These are phyloP conservation scores for Lutjanus argentimaculatus DNA, from an alignment of 2,797 vertebrate genomes.

Conservation along the genomic window DNA sequence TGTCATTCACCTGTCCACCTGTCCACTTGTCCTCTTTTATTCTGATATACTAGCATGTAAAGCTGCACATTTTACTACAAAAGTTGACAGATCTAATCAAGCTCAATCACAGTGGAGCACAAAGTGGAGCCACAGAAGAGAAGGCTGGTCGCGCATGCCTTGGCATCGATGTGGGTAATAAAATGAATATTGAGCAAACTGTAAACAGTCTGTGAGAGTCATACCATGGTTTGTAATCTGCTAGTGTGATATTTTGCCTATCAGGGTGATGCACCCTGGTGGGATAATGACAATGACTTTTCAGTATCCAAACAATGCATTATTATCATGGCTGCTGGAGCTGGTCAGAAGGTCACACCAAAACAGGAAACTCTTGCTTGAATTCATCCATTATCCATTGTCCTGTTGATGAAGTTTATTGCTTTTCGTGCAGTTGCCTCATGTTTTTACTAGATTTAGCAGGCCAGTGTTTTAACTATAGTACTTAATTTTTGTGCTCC, in stretches of 20 bases:
- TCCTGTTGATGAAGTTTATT: not conserved
- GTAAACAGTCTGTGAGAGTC: not conserved
- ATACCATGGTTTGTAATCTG: not conserved
- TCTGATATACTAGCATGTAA: not conserved
- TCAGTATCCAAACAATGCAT: not conserved
- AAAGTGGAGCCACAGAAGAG: not conserved
- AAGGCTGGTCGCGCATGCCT: not conserved
- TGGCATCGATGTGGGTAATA: not conserved
- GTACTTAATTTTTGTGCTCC: not conserved
- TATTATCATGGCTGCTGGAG: not conserved
- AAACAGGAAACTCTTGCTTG: not conserved
- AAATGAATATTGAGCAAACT: not conserved
- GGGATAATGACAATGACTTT: not conserved
- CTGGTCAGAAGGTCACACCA: not conserved
- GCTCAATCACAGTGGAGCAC: not conserved
- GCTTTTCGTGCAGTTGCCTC: not conserved
- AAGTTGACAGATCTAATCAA: not conserved
- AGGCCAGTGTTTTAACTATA: not conserved
- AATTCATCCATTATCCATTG: not conserved
- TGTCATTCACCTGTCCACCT: not conserved
- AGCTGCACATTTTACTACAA: not conserved
- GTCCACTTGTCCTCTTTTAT: not conserved
- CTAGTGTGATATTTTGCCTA: not conserved
- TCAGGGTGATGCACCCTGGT: not conserved
- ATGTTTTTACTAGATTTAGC: not conserved